Evolutionary conservation across 2,113 vertebrate species (phyloP), one percentile per base, ranked within the genome.

Genomic region (Triplophysa rosa): DNA sequence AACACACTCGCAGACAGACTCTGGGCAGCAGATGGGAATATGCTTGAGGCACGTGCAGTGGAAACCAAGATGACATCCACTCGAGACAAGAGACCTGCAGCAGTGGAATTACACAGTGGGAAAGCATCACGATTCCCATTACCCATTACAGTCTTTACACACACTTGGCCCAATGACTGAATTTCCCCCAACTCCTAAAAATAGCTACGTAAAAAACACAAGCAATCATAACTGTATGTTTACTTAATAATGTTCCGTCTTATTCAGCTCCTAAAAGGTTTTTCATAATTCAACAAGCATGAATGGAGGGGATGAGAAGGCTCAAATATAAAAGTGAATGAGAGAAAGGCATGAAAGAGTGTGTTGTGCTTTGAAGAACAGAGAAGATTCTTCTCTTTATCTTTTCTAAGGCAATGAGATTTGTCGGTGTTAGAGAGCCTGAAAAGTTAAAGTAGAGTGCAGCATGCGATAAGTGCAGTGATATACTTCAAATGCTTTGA

Each of bases 361-460:
- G 29, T 61, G 74, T 70, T 47, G 26, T 52, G 23, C 83, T 84
- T 78, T 81, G 79, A 81, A 84, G 79, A 78, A 84, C 79, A 78
- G 29, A 81, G 24, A n/a, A 58, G 47, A 69, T 37, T 26, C 58
- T 62, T 40, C 62, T 71, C 77, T 84, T 84, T 61, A 84, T 78
- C 72, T 49, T 37, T 24, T 33, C 45, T 26, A 3, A n/a, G 74
- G 24, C 52, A n/a, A 67, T 24, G 37, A 72, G 82, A 80, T 37
- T n/a, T 45, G 56, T 49, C 79, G 74, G 79, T 63, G 64, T 61
- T 68, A 24, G 37, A 61, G 73, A 62, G 58, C 45, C 58, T 21
- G 70, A 79, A 13, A 63, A 21, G 4, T 23, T 52, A 21, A 17
- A 40, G 29, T 52, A 5, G n/a, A 65, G 68, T 42, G 59, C 58